Evolutionary conservation across 2,797 vertebrate genomes (phyloP).

Genomic region (Euphonia xanthogaster): DNA sequence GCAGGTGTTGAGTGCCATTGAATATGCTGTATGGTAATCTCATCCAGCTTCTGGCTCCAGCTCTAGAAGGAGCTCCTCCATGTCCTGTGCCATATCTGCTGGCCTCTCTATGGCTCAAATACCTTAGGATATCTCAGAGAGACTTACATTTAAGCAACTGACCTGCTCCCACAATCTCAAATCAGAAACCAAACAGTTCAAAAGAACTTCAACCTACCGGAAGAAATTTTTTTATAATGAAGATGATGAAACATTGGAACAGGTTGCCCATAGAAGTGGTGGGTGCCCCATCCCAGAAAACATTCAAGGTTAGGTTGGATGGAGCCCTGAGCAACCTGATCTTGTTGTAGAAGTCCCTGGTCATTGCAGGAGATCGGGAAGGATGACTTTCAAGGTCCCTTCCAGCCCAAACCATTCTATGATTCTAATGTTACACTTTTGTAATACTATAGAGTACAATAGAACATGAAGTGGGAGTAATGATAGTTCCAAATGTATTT

Average conservation of each 20-base stretch:
- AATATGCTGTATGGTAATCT: neutral
- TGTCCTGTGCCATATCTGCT: neutral
- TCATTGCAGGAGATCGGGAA: neutral
- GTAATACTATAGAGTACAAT: neutral
- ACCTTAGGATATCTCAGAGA: neutral
- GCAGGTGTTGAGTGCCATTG: neutral
- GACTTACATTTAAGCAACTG: neutral
- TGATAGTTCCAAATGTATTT: neutral
- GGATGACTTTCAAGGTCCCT: neutral
- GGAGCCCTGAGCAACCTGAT: neutral
- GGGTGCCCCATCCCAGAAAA: neutral
- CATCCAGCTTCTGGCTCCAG: neutral
- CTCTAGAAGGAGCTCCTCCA: neutral
- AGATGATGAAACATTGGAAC: neutral
- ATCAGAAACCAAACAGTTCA: neutral
- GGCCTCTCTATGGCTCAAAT: neutral
- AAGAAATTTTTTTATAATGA: neutral
- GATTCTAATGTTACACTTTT: neutral
- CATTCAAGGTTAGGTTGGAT: neutral
- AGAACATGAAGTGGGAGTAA: neutral
- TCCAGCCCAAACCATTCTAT: neutral
- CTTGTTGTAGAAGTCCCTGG: neutral
- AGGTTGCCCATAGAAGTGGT: neutral
- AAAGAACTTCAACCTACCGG: neutral
- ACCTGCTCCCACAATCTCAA: neutral